Evolutionary conservation across 1,140 invertebrate genomes (phyloP), one percentile per base, ranked within the genome.

Genomic region (Goniozus legneri): DNA sequence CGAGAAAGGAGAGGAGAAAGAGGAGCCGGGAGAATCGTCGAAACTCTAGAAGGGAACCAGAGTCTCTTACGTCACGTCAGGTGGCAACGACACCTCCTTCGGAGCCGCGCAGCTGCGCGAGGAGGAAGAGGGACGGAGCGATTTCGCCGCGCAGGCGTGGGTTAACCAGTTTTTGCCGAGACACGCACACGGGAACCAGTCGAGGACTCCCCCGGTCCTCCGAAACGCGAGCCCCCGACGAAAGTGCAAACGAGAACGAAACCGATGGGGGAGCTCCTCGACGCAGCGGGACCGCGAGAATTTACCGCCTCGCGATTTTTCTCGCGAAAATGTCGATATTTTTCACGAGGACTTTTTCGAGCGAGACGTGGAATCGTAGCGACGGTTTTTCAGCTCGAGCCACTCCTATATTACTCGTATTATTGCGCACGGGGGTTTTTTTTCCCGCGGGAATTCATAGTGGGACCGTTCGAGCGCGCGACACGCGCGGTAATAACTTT

Each of bases 401-500:
- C n/a, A n/a, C n/a, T n/a, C n/a, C n/a, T n/a, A n/a, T n/a, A n/a
- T n/a, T n/a, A n/a, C n/a, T n/a, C n/a, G n/a, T n/a, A n/a, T n/a
- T n/a, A n/a, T n/a, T n/a, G n/a, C n/a, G n/a, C n/a, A n/a, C n/a
- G n/a, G n/a, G n/a, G n/a, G n/a, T n/a, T n/a, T n/a, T n/a, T n/a
- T n/a, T n/a, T n/a, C n/a, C n/a, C n/a, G n/a, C n/a, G n/a, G n/a
- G n/a, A n/a, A n/a, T n/a, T n/a, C n/a, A n/a, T n/a, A n/a, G n/a
- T n/a, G n/a, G n/a, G n/a, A n/a, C n/a, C n/a, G n/a, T n/a, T 31
- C 50, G 48, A 61, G 42, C n/a, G n/a, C n/a, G n/a, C 52, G 56
- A 62, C 60, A 60, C 57, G 35, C 54, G 45, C 34, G 14, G 51
- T 61, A 65, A 65, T 62, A 65, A 65, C 58, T 62, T 65, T 60